A percentile compares a stretch with the other conserved stretches of the same genome.
These are phyloP conservation scores for Sternarchorhynchus goeldii DNA, from an alignment of 2,797 vertebrate genomes.

Conservation along the genomic window DNA sequence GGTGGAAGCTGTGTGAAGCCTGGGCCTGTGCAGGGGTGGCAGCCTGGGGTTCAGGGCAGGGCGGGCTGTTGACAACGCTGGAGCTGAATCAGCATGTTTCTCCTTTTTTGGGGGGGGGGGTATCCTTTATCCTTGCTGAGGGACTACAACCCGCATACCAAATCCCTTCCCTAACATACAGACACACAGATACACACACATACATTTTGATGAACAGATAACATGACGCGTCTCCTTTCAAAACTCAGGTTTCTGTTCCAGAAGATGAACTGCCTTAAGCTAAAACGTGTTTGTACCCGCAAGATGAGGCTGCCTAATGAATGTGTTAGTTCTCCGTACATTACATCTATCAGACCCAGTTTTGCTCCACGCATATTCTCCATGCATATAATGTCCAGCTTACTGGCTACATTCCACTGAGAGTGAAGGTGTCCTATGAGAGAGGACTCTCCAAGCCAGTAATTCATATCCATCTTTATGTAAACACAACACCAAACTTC, in stretches of 20 bases:
- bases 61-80: slow-evolving; percentile 25
- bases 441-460: slow-evolving; percentile 59
- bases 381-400: slow-evolving; percentile 2
- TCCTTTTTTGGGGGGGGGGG: neutral
- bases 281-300: neutral
- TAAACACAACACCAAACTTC: slow-evolving; percentile 20
- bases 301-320: slow-evolving; percentile 8
- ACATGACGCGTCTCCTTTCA: neutral
- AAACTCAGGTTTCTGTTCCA: neutral
- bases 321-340: neutral
- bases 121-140: neutral
- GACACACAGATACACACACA: neutral
- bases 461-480: slow-evolving; percentile 48
- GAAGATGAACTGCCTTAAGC: neutral
- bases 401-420: slow-evolving; percentile 46
- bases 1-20: slow-evolving; percentile 4
- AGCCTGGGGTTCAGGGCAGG: slow-evolving; percentile 28
- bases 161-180: neutral
- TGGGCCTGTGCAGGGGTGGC: slow-evolving; percentile 3
- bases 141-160: neutral
- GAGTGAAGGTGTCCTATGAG: slow-evolving; percentile 60
- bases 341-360: slow-evolving; percentile 11
- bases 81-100: slow-evolving; percentile 7
- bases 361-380: slow-evolving; percentile 1
- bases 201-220: neutral